phyloP scores from a whole-genome alignment of 2,888 invertebrate species.

The Perdita meconis region DNA sequence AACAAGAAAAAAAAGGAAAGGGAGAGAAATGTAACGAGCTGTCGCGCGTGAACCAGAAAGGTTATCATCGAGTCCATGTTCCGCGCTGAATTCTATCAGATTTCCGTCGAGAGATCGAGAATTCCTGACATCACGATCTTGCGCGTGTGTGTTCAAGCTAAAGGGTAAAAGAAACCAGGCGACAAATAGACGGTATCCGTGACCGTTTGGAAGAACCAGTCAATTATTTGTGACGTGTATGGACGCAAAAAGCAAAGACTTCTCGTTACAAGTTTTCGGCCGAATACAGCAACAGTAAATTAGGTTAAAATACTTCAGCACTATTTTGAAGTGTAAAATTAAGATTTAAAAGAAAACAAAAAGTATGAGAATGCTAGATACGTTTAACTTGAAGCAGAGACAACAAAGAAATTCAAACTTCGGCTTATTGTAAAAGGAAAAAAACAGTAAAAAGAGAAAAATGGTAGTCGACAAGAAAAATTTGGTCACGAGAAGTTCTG shows the following conservation, averaged over 20 bases:
- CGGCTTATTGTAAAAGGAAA: no score
- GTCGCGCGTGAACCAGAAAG: slow-evolving; percentile 30
- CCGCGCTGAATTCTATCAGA: slow-evolving; percentile 44
- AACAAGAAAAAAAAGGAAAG: not conserved
- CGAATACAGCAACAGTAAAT: no score
- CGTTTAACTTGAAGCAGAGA: no score
- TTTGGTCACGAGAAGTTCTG: no score
- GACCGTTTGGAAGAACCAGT: slow-evolving; percentile 4
- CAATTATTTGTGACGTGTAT: slow-evolving; percentile 3
- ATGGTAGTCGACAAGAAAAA: no score
- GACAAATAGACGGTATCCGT: slow-evolving; percentile 4
- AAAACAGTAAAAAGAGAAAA: no score
- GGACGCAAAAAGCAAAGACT: not conserved
- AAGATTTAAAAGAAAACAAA: no score
- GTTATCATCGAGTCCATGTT: slow-evolving; percentile 39
- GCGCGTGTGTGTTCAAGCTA: not conserved
- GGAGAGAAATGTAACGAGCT: slow-evolving; percentile 29
- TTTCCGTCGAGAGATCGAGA: slow-evolving; percentile 34
- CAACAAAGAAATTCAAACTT: no score
- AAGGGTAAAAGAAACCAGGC: not conserved
- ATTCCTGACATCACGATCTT: slow-evolving; percentile 41
- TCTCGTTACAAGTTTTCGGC: no score
- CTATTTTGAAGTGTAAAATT: no score
- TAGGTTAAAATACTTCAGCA: no score
- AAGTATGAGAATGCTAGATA: no score